These are phyloP conservation scores for Petroica traversi DNA, from an alignment of 2,113 vertebrate species.

Conservation along the genomic window DNA sequence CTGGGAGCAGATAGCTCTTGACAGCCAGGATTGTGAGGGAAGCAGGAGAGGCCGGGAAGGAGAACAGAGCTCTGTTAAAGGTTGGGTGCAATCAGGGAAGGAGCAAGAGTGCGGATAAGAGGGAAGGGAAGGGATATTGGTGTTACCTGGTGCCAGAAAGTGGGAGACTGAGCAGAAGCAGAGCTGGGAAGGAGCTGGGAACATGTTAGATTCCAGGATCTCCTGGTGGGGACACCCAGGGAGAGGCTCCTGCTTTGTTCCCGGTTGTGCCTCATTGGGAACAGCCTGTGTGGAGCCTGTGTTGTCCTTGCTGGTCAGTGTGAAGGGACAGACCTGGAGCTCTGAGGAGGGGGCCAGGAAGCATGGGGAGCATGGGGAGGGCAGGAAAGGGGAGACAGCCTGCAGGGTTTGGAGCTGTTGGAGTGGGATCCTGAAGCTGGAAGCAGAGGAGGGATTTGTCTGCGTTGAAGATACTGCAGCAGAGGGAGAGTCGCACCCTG, in stretches of 20 bases:
- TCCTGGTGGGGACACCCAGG: background rate
- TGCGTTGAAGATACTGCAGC: background rate
- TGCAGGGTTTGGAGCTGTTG: background rate
- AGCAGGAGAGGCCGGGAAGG: background rate
- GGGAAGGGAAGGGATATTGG: background rate
- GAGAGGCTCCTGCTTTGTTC: background rate
- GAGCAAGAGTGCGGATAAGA: background rate
- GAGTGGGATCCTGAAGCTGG: fast-evolving
- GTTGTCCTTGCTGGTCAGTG: background rate
- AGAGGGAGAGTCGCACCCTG: fast-evolving
- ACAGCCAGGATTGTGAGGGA: background rate
- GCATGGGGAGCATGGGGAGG: background rate
- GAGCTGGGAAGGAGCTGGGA: background rate
- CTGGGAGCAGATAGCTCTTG: background rate
- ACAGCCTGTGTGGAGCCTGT: background rate
- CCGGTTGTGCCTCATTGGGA: background rate
- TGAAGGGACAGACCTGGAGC: background rate
- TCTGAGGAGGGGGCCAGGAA: background rate
- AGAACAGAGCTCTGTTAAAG: background rate
- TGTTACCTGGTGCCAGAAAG: background rate
- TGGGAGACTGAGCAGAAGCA: background rate
- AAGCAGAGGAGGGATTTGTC: background rate
- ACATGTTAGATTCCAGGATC: fast-evolving
- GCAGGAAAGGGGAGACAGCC: background rate
- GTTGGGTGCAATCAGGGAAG: background rate